phyloP scores from a whole-genome alignment of 1,140 invertebrate species.

The Trialeurodes vaporariorum region DNA sequence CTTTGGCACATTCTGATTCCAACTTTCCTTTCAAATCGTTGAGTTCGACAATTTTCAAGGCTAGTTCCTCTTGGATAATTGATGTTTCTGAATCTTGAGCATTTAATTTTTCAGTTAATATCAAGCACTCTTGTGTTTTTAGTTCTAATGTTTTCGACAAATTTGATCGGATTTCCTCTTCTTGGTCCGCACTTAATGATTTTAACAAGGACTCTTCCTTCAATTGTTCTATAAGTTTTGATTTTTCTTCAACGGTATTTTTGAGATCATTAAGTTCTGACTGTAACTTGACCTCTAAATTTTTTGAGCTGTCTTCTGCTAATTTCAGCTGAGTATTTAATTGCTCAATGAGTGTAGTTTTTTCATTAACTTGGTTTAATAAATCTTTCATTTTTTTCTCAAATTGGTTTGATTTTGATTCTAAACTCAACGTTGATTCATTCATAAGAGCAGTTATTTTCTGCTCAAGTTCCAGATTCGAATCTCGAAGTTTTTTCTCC shows the following conservation, averaged over 20 bases:
- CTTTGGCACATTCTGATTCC: neutral
- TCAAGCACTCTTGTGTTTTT: neutral
- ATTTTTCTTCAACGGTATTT: neutral
- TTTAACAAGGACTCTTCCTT: neutral
- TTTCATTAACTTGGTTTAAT: constrained; percentile 10
- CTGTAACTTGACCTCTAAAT: neutral
- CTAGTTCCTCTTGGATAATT: neutral
- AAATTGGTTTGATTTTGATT: neutral
- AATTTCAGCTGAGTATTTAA: neutral
- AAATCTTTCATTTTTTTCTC: neutral
- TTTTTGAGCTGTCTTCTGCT: neutral
- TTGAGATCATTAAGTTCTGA: neutral
- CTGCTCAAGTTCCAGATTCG: constrained; percentile 21
- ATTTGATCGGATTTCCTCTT: neutral
- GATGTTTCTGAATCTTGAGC: neutral
- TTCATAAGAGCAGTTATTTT: constrained; percentile 9
- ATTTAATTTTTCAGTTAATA: neutral
- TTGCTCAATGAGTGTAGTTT: constrained; percentile 5
- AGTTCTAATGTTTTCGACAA: neutral
- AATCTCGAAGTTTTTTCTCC: constrained; percentile 23
- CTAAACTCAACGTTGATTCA: neutral
- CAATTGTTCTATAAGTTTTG: neutral
- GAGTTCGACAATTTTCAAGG: neutral
- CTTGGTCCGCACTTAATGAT: neutral
- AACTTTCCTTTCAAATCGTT: neutral